Conservation (phyloP, 2,888 invertebrate genomes). For the Aphidoletes aphidimyza region DNA sequence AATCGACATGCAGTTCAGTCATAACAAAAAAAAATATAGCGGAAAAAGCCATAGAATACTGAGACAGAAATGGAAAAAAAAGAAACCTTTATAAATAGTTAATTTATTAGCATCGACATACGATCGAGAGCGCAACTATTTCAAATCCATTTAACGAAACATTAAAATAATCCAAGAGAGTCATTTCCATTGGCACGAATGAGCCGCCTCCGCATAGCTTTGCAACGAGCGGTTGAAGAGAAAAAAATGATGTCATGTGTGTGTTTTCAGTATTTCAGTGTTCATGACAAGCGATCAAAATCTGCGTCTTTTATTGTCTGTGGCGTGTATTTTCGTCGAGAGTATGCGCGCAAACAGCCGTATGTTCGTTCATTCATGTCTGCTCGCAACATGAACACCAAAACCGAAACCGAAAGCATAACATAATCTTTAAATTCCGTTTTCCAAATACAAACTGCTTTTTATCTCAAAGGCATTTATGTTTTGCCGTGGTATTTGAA, state of each 20-base stretch:
- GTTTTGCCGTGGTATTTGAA: neutral
- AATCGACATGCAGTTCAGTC: neutral
- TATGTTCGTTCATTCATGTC: no score
- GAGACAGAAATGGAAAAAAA: neutral
- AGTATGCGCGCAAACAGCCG: no score
- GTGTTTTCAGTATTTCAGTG: no score
- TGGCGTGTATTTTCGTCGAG: no score
- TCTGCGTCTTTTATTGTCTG: slow-evolving; percentile 24
- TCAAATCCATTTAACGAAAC: slow-evolving; percentile 46
- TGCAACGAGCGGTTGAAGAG: no score
- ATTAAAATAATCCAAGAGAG: slow-evolving; percentile 39
- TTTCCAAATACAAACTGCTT: neutral
- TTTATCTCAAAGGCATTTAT: neutral
- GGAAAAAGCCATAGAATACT: neutral
- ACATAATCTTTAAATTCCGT: slow-evolving; percentile 15
- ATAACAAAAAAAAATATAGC: no score
- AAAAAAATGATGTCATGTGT: slow-evolving; percentile 45
- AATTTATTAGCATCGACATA: slow-evolving; percentile 28
- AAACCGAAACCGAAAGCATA: slow-evolving; percentile 42
- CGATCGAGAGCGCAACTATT: slow-evolving; percentile 11
- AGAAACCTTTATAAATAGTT: neutral
- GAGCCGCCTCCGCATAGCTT: slow-evolving; percentile 24
- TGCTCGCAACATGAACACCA: no score
- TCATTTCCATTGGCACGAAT: slow-evolving; percentile 30
- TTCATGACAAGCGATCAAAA: slow-evolving; percentile 4